Base-by-base conservation (phyloP, 2,113 vertebrate species). In the Ameiurus melas region DNA sequence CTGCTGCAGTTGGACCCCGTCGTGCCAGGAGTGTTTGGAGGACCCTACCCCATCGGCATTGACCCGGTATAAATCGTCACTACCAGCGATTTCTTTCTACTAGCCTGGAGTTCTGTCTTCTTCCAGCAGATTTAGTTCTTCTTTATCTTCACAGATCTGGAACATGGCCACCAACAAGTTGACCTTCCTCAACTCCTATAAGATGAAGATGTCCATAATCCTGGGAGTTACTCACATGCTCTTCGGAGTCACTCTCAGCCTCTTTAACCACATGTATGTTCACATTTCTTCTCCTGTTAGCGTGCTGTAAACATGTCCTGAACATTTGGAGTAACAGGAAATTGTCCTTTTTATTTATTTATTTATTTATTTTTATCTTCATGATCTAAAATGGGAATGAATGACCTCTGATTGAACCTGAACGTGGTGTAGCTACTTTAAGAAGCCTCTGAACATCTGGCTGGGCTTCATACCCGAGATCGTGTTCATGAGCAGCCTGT, bases 151-250 rank as follows among this genome's bases (percentile, higher is more conserved):
- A 87, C 92, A 99, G 98, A 98, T 99, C 75, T 99, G 98, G 98
- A 99, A 96, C 90, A 96, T 99, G 66, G 97, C 98, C 68, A 92
- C 91, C 91, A 99, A 99, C 93, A 99, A 99, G 88, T 93, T 99
- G 93, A 97, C 96, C 1, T 99, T 99, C 95, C 96, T 99, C 88
- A 99, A 99, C 92, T 99, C 98, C 0, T 99, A 98, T 87, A 99
- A 99, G 92, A 99, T 99, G 98, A 99, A 99, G 94, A 99, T 99
- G 97, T 99, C 98, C 0, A 94, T 99, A 39, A 95, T 98, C 90
- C 94, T 99, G 70, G 98, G 98, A 43, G 96, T 99, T 88, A 94
- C 97, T 92, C 98, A 99, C 90, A 99, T 99, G 98, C 85, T 97
- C 47, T 99, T 99, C 89, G 98, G 98, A 60, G 95, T 99, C n/a